A percentile compares a stretch with the other conserved stretches of the same genome.
These are phyloP conservation scores for Meloidogyne floridensis DNA, from an alignment of 1,140 invertebrate species.

Conservation along the genomic window DNA sequence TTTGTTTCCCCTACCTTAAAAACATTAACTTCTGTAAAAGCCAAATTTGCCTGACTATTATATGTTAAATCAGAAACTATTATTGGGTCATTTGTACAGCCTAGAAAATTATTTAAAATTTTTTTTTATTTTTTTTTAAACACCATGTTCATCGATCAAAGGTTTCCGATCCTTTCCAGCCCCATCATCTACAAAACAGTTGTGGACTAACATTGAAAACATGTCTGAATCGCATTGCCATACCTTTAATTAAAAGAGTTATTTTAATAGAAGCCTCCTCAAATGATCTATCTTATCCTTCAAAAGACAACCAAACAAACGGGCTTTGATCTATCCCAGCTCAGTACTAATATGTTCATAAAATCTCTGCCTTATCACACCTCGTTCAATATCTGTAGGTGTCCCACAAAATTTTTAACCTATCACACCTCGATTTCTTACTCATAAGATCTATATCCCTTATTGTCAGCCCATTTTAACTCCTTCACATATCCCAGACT, in stretches of 20 bases:
- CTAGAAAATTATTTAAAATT: constrained; percentile 30
- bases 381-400: too few species aligned
- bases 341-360: not conserved
- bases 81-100: constrained; percentile 57
- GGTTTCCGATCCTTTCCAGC: constrained; percentile 57
- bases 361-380: not conserved
- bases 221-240: constrained; percentile 54
- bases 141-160: constrained; percentile 61
- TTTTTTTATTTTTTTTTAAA: too few species aligned
- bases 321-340: not conserved
- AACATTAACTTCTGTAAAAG: constrained; percentile 61
- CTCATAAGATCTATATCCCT: not conserved
- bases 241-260: not conserved
- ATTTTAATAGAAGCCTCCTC: too few species aligned
- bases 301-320: too few species aligned
- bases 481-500: too few species aligned
- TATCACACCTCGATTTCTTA: too few species aligned
- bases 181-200: constrained; percentile 64
- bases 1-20: constrained; percentile 17
- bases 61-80: constrained; percentile 63
- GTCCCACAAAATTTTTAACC: too few species aligned
- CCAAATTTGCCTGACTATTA: constrained; percentile 60
- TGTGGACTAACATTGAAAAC: constrained; percentile 65
- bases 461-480: not conserved
- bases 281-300: not conserved